Evolutionary conservation across 1,140 invertebrate genomes (phyloP).

Genomic region (Penaeus chinensis): DNA sequence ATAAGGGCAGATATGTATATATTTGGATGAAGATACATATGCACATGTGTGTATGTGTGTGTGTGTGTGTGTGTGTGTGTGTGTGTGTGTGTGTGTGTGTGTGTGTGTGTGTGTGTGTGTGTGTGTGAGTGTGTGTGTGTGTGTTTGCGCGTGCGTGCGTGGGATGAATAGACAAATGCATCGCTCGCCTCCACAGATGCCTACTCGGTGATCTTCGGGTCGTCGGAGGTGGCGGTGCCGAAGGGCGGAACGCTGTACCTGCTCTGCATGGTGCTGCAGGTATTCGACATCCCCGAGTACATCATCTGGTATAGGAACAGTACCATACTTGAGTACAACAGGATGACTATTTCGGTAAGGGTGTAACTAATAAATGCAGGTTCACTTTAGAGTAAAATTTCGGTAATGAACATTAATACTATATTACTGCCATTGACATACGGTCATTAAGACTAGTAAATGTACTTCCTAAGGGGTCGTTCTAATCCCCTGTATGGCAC

Average conservation of each 20-base stretch:
- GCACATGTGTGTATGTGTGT: too few relatives aligned
- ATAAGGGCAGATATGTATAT: neutral
- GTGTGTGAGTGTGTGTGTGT: neutral
- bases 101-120: too few relatives aligned
- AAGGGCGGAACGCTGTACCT: slow-evolving; percentile 38
- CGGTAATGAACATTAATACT: too few relatives aligned
- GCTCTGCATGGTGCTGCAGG: slow-evolving; percentile 45
- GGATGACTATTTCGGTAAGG: slow-evolving; percentile 24
- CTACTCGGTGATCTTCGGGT: slow-evolving; percentile 47
- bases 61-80: too few relatives aligned
- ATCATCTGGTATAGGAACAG: slow-evolving; percentile 45
- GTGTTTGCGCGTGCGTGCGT: neutral
- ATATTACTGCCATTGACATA: too few relatives aligned
- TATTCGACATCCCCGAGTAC: slow-evolving; percentile 44
- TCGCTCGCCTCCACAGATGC: slow-evolving; percentile 21
- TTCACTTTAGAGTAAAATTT: too few relatives aligned
- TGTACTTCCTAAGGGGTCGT: neutral
- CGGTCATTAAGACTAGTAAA: too few relatives aligned
- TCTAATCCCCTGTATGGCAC: neutral
- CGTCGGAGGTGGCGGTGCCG: slow-evolving; percentile 34
- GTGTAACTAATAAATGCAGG: neutral
- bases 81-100: too few relatives aligned
- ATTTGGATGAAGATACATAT: too few relatives aligned
- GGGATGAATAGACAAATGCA: neutral
- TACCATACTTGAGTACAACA: slow-evolving; percentile 26